Evolutionary conservation across 92 coral and sea anemone species (phyloP), one percentile per base, ranked within the genome.

Genomic region (Porites evermanni): DNA sequence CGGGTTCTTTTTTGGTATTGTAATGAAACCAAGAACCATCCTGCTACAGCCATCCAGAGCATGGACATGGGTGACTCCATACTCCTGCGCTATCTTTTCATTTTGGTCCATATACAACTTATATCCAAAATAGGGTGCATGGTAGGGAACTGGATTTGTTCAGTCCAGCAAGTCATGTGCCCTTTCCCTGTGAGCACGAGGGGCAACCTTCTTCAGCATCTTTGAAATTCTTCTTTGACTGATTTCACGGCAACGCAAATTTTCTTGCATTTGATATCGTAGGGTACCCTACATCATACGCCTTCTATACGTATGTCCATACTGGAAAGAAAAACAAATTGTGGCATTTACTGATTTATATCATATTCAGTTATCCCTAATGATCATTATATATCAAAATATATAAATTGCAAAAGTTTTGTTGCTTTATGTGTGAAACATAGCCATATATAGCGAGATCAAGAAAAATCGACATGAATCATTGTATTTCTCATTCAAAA

Each of bases 101-200:
- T 86, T 90, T 64, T 90, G 93, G 77, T 90, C 91, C 6, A 90
- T 51, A 26, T 90, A 88, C 58, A 90, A 59, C 59, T 90, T 90
- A 56, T 90, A 88, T 0, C 89, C 94, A 83, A 91, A 91, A 53
- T 91, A 91, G 0, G 87, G 90, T 12, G 91, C 89, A 66, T 3
- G 60, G 60, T 54, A 53, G 9, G 59, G 12, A 12, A 12, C 10
- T 87, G 65, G 80, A 29, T 29, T 29, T 29, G 32, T 29, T 29
- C 32, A 1, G 32, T 29, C 80, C 47, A 79, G 64, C 21, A 86
- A 70, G 72, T 86, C 90, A 53, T 61, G 60, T 79, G 81, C 70
- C 70, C 85, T 79, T 44, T 61, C 86, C 18, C 44, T 32, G 71
- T 86, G 70, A 24, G 79, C 89, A 61, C 21, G 13, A 14, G 80